A percentile compares a stretch with the other conserved stretches of the same genome.
These are phyloP conservation scores for Amiota minor DNA, from an alignment of 2,888 invertebrate species.

Conservation along the genomic window DNA sequence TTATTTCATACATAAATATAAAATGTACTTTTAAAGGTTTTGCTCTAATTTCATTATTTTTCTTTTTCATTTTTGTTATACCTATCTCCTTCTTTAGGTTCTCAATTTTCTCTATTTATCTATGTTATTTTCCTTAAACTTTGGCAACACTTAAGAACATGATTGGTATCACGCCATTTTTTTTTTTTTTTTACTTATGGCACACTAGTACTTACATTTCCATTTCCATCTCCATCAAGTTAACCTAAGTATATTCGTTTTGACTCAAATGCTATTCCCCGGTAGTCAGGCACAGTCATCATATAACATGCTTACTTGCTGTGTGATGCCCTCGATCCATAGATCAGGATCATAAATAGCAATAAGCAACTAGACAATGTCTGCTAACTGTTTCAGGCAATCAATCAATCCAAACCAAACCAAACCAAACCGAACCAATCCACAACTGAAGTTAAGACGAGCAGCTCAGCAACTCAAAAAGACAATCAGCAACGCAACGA, in stretches of 20 bases:
- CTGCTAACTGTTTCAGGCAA: slow-evolving; percentile 71
- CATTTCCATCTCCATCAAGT: slow-evolving; percentile 2
- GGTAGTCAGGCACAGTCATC: slow-evolving; percentile 5
- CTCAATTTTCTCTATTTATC: slow-evolving; percentile 40
- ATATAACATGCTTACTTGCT: slow-evolving; percentile 37
- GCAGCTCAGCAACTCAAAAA: slow-evolving; percentile 32
- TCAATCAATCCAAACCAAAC: slow-evolving; percentile 67
- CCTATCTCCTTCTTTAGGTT: background rate
- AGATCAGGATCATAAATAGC: slow-evolving; percentile 72
- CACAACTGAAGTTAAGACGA: slow-evolving; percentile 21
- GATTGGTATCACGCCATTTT: slow-evolving; percentile 26
- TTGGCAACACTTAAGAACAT: slow-evolving; percentile 17
- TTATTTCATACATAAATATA: too few relatives aligned
- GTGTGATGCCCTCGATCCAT: slow-evolving; percentile 71
- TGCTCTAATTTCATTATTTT: slow-evolving; percentile 6
- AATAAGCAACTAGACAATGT: slow-evolving; percentile 67
- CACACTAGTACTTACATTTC: background rate
- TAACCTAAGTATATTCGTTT: background rate
- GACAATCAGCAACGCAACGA: background rate
- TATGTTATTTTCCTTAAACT: slow-evolving; percentile 53
- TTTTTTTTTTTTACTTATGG: slow-evolving; percentile 14
- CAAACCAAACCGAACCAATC: slow-evolving; percentile 32
- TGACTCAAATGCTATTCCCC: background rate
- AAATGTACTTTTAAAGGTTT: slow-evolving; percentile 9
- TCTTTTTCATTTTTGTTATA: background rate